Conservation (phyloP, 2,113 vertebrate species). For the Eublepharis macularius region DNA sequence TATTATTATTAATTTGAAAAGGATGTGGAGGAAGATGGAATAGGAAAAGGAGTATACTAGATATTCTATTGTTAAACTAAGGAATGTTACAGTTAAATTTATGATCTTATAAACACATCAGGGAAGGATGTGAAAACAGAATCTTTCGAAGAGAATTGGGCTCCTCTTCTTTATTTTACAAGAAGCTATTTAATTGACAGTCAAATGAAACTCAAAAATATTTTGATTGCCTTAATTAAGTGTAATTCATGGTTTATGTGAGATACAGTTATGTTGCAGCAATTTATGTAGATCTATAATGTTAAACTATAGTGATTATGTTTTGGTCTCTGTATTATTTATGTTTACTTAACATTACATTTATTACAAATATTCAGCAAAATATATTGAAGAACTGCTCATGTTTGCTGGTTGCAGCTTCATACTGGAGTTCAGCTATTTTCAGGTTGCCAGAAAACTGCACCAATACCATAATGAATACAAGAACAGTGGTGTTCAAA, state of each 20-base stretch:
- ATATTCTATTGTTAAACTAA: neutral
- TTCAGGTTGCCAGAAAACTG: neutral
- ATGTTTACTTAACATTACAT: constrained; percentile 6
- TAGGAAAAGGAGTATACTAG: no score
- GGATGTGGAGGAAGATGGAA: no score
- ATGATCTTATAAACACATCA: neutral
- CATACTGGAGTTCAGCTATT: neutral
- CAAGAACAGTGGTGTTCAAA: neutral
- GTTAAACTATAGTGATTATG: neutral
- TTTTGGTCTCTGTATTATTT: constrained; percentile 14
- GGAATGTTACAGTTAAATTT: neutral
- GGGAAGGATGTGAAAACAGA: neutral
- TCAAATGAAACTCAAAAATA: constrained; percentile 25
- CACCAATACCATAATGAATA: neutral
- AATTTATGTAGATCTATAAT: constrained; percentile 1
- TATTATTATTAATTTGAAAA: no score
- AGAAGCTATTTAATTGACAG: constrained; percentile 30
- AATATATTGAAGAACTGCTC: neutral
- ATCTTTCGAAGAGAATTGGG: neutral
- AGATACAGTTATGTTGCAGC: neutral
- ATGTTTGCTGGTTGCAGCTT: neutral
- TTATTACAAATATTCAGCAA: constrained; percentile 8
- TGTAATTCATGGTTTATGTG: constrained; percentile 23
- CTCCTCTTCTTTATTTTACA: neutral
- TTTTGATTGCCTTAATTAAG: constrained; percentile 34